Evolutionary conservation across 37 sponge, comb jelly and placozoan genomes (phyloP).

Genomic region (Oscarella lobularis): DNA sequence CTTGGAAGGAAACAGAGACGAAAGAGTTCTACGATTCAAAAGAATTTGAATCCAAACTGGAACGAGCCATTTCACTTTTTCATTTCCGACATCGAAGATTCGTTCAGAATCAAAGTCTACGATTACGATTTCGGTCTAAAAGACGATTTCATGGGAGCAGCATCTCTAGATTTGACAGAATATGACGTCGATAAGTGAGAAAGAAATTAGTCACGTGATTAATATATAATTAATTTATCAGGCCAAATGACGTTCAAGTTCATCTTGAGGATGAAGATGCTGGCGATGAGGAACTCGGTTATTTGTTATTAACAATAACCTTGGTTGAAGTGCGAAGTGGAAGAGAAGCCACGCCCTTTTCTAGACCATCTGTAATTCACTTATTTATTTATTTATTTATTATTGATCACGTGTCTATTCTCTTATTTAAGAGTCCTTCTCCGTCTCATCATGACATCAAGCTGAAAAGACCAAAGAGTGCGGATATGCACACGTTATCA

Average conservation of each 20-base stretch:
- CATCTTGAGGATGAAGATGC: background rate
- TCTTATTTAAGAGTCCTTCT: no score
- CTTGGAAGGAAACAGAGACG: constrained; percentile 23
- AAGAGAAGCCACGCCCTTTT: no score
- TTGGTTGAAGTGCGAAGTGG: no score
- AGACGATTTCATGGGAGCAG: constrained; percentile 78
- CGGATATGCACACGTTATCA: no score
- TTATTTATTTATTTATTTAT: no score
- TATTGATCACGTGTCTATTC: no score
- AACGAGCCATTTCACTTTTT: constrained; percentile 57
- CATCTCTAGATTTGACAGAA: constrained; percentile 15
- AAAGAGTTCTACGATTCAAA: constrained; percentile 21
- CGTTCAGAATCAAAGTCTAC: constrained; percentile 44
- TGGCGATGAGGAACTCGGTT: background rate
- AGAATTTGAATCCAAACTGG: constrained; percentile 82
- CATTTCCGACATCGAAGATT: constrained; percentile 8
- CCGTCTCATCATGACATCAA: no score
- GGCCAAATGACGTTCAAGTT: background rate
- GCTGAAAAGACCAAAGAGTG: no score
- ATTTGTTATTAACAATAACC: background rate
- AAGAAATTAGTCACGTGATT: background rate
- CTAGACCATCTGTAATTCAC: no score
- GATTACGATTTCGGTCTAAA: constrained; percentile 59
- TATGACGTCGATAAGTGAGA: constrained; percentile 20
- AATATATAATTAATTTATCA: background rate